Evolutionary conservation across 2,888 invertebrate species (phyloP), one percentile per base, ranked within the genome.

Genomic region (Pyralis farinalis): DNA sequence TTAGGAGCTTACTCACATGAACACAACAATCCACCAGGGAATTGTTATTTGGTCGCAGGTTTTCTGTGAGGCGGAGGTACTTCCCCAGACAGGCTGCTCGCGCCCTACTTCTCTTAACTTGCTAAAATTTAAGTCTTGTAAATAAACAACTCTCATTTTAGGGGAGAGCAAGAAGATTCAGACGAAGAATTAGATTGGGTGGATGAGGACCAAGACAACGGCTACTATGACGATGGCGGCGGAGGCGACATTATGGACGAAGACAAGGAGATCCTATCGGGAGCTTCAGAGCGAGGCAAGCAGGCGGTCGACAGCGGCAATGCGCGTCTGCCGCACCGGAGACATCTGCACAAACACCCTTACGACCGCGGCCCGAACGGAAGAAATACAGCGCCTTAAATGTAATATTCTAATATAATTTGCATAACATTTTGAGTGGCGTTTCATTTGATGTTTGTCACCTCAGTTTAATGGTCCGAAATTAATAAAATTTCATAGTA

Each of bases 301-400:
- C 59, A 51, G 36, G 57, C 63, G 25, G 47, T 57, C 6, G 73
- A 70, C 33, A 65, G 58, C 22, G 57, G 57, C 6, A 63, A 72
- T 2, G 62, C 61, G 10, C 65, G 78, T 9, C 63, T 71, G 2
- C 87, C 71, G 2, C 87, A 83, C 58, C 85, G 77, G 57, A 79
- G 88, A 73, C 88, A 89, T 87, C 88, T 83, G 11, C 87, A 86
- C 61, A 89, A 86, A 84, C 86, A 89, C 44, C 88, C 88, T 3
- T 89, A 86, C 53, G 88, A 89, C 55, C 73, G 88, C 10, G 88
- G 88, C 45, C 88, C 88, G 41, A 65, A 43, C 32, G 53, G 53
- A 42, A 56, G 51, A 12, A 50, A 52, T 37, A 51, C 51, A 9
- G 49, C 37, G 41, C 48, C 30, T 53, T 51, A 51, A 32, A 16